Percentiles rank a stretch among this genome's conserved stretches.
These are phyloP conservation scores for Microcaecilia unicolor DNA, from an alignment of 2,797 vertebrate species.

Conservation along the genomic window DNA sequence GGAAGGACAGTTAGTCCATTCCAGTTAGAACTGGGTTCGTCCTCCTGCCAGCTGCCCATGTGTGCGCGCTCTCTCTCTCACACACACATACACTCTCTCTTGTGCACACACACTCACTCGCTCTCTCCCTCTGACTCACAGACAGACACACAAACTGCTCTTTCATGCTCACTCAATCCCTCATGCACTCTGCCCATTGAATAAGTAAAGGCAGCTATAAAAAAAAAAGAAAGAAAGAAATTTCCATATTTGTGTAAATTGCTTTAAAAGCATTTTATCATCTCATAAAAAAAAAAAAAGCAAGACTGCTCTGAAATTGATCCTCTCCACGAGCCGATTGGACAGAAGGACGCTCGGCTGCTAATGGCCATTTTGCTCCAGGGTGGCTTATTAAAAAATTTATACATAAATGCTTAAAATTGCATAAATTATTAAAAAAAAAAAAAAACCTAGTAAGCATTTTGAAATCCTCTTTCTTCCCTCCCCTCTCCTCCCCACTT, in stretches of 20 bases:
- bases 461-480: constrained; percentile 60
- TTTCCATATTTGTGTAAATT: constrained; percentile 99
- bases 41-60: constrained; percentile 55
- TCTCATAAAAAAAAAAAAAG: constrained; percentile 94
- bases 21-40: constrained; percentile 87
- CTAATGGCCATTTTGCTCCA: constrained; percentile 99
- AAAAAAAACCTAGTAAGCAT: constrained; percentile 91
- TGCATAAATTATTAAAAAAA: constrained; percentile 99
- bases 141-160: no score
- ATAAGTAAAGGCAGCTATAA: constrained; percentile 70
- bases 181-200: constrained; percentile 63
- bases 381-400: constrained; percentile 99
- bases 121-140: background rate
- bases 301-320: constrained; percentile 86
- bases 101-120: background rate
- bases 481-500: constrained; percentile 11
- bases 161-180: constrained; percentile 1
- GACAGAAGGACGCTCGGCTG: constrained; percentile 97
- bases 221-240: constrained; percentile 36
- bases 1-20: constrained; percentile 95
- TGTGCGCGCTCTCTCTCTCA: background rate
- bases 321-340: constrained; percentile 94
- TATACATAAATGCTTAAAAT: constrained; percentile 99
- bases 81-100: background rate
- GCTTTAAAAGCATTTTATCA: constrained; percentile 99